Evolutionary conservation across 2,888 invertebrate species (phyloP).

Genomic region (Gisinianus flammeolus): DNA sequence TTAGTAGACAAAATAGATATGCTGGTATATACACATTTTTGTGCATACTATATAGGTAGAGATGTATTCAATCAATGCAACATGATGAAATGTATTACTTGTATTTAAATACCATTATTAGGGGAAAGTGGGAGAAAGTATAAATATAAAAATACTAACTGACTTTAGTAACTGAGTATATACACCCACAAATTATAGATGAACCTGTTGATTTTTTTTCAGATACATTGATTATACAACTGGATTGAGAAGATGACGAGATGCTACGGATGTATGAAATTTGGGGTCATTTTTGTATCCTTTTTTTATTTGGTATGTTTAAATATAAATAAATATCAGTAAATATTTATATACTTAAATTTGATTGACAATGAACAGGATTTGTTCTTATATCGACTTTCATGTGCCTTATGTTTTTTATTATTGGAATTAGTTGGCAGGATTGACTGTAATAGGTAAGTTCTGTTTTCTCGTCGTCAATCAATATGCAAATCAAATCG

Average conservation of each 20-base stretch:
- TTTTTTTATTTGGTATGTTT: conserved; percentile 53
- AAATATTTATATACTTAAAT: neutral
- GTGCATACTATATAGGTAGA: too few relatives aligned
- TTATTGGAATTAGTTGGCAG: conserved; percentile 53
- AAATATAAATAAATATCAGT: neutral
- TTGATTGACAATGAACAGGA: neutral
- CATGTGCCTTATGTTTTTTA: conserved; percentile 21
- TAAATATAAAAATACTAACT: too few relatives aligned
- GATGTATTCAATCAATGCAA: too few relatives aligned
- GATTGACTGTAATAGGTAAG: conserved; percentile 54
- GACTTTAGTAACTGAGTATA: too few relatives aligned
- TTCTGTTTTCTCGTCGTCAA: too few relatives aligned
- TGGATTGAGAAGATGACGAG: conserved; percentile 45
- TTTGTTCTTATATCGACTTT: neutral
- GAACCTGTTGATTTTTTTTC: neutral
- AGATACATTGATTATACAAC: neutral
- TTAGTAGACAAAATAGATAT: too few relatives aligned
- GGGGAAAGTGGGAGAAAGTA: too few relatives aligned
- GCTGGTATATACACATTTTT: too few relatives aligned
- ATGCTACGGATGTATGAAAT: conserved; percentile 57
- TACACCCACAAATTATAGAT: neutral
- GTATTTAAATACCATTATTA: too few relatives aligned
- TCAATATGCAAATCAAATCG: too few relatives aligned
- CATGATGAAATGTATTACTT: too few relatives aligned
- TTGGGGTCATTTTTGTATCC: conserved; percentile 57